Evolutionary conservation across 53 echinoderm and acorn worm species (phyloP).

Genomic region (Paracentrotus lividus): DNA sequence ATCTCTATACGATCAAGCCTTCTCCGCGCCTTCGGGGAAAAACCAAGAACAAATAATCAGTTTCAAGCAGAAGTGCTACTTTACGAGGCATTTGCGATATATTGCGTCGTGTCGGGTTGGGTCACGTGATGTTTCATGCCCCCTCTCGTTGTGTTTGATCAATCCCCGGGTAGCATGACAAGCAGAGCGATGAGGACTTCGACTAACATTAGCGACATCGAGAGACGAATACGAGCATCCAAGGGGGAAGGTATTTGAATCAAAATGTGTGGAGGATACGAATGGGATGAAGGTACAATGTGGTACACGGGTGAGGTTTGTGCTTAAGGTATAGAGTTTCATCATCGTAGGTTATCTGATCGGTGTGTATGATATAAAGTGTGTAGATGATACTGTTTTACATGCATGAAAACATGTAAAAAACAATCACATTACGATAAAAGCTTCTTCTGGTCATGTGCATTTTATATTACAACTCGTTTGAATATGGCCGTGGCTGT

Average conservation of each 20-base stretch:
- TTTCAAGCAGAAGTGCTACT: slow-evolving; percentile 47
- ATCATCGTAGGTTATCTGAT: slow-evolving; percentile 10
- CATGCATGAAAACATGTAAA: neutral
- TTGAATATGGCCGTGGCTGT: no score
- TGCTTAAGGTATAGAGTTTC: slow-evolving; percentile 21
- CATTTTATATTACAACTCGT: neutral
- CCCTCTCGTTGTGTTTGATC: slow-evolving; percentile 8
- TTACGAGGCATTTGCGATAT: slow-evolving; percentile 3
- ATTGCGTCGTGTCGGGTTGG: neutral
- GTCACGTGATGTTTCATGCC: neutral
- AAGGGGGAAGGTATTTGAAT: slow-evolving; percentile 9
- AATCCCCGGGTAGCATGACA: neutral
- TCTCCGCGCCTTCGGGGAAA: neutral
- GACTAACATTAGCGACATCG: slow-evolving; percentile 40
- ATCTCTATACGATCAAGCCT: slow-evolving; percentile 34
- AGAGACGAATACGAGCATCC: slow-evolving; percentile 31
- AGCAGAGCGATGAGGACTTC: neutral
- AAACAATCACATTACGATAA: no score
- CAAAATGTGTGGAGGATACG: neutral
- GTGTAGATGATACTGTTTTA: neutral
- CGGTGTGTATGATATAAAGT: neutral
- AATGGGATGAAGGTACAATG: neutral
- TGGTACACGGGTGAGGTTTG: neutral
- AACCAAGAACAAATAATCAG: slow-evolving; percentile 54
- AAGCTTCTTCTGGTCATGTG: neutral